Conservation (phyloP, 2,113 vertebrate genomes). For the Okapia johnstoni region DNA sequence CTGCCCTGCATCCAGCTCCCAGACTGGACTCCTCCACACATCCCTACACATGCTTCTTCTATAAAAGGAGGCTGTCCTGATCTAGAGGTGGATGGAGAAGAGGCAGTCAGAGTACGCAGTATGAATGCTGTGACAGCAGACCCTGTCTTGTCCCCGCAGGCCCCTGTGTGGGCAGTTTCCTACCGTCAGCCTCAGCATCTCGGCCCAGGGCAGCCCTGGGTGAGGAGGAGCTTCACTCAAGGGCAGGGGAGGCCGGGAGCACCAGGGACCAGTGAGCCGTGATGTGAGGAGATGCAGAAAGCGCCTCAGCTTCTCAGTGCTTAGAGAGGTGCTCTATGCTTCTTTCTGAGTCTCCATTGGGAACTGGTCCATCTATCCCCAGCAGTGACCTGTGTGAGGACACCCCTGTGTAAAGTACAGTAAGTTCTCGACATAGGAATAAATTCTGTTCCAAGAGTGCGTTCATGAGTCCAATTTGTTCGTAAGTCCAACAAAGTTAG, state of each 20-base stretch:
- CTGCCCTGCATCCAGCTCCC: neutral
- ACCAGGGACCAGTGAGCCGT: neutral
- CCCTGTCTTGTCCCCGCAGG: neutral
- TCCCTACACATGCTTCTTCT: neutral
- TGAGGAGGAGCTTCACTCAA: neutral
- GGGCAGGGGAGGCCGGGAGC: neutral
- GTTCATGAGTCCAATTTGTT: neutral
- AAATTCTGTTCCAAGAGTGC: neutral
- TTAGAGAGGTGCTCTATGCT: neutral
- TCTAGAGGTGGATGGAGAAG: neutral
- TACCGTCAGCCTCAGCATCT: neutral
- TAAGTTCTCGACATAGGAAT: neutral
- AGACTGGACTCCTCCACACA: neutral
- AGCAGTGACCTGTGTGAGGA: neutral
- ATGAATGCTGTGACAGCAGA: neutral
- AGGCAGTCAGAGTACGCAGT: neutral
- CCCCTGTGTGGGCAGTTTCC: neutral
- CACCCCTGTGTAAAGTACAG: neutral
- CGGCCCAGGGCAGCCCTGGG: too few relatives aligned
- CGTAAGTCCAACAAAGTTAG: neutral
- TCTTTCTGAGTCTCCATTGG: neutral
- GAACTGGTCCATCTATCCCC: neutral
- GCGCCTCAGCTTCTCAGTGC: neutral
- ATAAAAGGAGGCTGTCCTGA: neutral
- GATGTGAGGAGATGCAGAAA: accelerated